A percentile compares a stretch with the other conserved stretches of the same genome.
Conservation (phyloP, 2,888 invertebrate species). For the Xestoiulus laeticollis region DNA sequence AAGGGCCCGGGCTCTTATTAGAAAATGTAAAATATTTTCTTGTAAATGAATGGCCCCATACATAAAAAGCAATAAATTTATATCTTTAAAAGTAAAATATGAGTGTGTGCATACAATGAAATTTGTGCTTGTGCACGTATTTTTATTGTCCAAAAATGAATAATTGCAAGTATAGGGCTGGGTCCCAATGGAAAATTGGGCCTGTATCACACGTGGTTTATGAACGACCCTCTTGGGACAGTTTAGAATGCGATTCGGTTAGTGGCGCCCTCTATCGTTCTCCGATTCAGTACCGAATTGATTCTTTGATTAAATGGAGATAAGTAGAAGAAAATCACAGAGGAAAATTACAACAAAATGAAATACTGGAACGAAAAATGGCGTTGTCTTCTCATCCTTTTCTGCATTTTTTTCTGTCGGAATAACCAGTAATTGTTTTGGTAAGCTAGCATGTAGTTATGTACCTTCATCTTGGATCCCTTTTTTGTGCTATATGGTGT, state of each 20-base stretch:
- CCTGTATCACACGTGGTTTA: not conserved
- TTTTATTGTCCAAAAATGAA: too few species aligned
- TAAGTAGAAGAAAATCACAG: not conserved
- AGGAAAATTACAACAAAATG: not conserved
- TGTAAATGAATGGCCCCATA: too few species aligned
- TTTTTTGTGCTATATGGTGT: not conserved
- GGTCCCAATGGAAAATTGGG: too few species aligned
- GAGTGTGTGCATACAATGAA: too few species aligned
- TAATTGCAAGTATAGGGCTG: too few species aligned
- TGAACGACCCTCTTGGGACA: not conserved
- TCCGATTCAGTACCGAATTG: not conserved
- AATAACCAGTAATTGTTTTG: not conserved
- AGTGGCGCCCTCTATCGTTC: not conserved
- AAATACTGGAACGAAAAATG: not conserved
- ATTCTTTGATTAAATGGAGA: slow-evolving; percentile 2
- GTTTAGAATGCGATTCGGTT: not conserved
- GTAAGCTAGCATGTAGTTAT: not conserved
- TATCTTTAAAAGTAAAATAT: too few species aligned
- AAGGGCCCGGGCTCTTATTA: too few species aligned
- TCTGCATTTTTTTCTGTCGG: not conserved
- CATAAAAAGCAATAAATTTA: too few species aligned
- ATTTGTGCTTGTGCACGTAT: too few species aligned
- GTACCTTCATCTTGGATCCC: not conserved
- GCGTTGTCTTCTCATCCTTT: not conserved
- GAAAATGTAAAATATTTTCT: too few species aligned